A percentile compares a stretch with the other conserved stretches of the same genome.
These are phyloP conservation scores for Scaptodrosophila latifasciaeformis DNA, from an alignment of 2,888 invertebrate genomes.

Conservation along the genomic window DNA sequence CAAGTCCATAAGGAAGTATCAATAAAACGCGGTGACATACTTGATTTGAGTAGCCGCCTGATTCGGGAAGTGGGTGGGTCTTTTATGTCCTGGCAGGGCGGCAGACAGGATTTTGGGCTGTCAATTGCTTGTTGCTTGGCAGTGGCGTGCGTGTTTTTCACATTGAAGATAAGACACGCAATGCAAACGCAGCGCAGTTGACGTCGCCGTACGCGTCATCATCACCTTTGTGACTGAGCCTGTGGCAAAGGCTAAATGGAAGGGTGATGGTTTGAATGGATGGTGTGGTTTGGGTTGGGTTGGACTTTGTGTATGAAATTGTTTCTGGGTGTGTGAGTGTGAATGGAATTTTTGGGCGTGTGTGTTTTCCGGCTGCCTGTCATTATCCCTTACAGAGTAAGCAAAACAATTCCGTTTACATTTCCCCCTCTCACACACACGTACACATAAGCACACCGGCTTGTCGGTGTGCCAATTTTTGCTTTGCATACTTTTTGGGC, in stretches of 20 bases:
- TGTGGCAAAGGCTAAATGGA: conserved; percentile 34
- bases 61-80: no score
- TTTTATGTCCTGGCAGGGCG: no score
- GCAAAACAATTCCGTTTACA: conserved; percentile 68
- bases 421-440: conserved; percentile 44
- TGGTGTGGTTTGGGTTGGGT: neutral
- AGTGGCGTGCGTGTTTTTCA: conserved; percentile 62
- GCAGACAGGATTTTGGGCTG: neutral
- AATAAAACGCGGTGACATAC: no score
- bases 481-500: conserved; percentile 59
- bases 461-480: conserved; percentile 48
- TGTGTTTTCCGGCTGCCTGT: conserved; percentile 32
- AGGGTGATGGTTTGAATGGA: no score
- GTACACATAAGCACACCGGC: conserved; percentile 1
- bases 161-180: conserved; percentile 67
- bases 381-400: conserved; percentile 63
- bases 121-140: conserved; percentile 39
- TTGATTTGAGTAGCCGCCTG: no score
- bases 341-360: conserved; percentile 15
- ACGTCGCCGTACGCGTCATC: conserved; percentile 16
- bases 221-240: conserved; percentile 40
- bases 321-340: conserved; percentile 7
- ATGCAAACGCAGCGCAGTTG: conserved; percentile 37
- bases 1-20: no score
- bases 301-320: conserved; percentile 14